Conservation (phyloP, 2,113 vertebrate genomes). For the Notiomystis cincta region DNA sequence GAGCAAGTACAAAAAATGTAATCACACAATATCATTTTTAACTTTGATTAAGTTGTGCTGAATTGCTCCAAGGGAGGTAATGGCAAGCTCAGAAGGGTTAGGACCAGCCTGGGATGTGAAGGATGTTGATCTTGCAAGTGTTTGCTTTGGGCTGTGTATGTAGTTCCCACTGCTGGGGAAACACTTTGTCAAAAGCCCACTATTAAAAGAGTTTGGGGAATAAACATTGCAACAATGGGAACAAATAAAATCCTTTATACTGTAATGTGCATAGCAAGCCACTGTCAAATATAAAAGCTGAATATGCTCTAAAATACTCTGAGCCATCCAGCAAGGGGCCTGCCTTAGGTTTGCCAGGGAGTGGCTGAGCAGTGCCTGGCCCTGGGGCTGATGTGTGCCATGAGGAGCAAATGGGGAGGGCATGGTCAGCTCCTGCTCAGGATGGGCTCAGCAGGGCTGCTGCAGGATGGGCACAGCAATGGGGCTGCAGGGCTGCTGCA, state of each 20-base stretch:
- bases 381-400: fast-evolving
- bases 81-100: background rate
- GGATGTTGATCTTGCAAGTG: conserved; percentile 41
- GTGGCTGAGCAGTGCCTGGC: background rate
- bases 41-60: conserved; percentile 43
- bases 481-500: too few relatives aligned
- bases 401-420: fast-evolving
- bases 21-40: conserved; percentile 51
- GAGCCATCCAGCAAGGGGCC: fast-evolving
- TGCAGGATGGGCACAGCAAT: too few relatives aligned
- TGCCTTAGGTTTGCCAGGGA: background rate
- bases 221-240: conserved; percentile 4
- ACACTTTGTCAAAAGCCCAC: conserved; percentile 14
- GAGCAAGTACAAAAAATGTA: conserved; percentile 50
- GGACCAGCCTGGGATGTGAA: background rate
- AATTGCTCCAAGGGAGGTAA: conserved; percentile 49
- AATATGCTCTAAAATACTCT: background rate
- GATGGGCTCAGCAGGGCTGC: too few relatives aligned
- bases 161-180: conserved; percentile 25
- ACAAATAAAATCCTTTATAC: conserved; percentile 5
- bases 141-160: conserved; percentile 20
- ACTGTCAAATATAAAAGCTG: background rate
- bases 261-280: background rate
- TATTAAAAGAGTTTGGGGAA: background rate
- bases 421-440: fast-evolving